phyloP scores from a whole-genome alignment of 2,113 vertebrate genomes.

The Lates calcarifer region DNA sequence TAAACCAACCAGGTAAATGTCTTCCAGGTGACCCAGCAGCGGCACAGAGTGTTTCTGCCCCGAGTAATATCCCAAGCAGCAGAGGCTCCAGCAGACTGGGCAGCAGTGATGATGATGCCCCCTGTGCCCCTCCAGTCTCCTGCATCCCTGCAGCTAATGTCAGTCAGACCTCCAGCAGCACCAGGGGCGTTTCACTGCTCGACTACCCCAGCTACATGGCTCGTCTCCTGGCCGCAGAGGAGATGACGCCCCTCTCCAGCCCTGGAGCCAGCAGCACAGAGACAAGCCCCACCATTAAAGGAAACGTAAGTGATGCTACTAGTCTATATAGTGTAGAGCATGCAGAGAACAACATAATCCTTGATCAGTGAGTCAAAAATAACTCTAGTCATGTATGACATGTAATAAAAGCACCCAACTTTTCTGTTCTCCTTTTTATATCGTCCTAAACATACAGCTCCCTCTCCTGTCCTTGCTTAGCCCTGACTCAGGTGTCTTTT shows the following conservation, averaged over 20 bases:
- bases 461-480: background rate
- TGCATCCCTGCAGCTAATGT: constrained; percentile 43
- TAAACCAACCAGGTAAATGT: background rate
- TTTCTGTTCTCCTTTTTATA: background rate
- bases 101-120: constrained; percentile 83
- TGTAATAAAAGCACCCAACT: background rate
- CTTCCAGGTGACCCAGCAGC: constrained; percentile 54
- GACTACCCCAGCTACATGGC: constrained; percentile 89
- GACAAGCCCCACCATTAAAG: constrained; percentile 78
- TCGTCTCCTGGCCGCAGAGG: constrained; percentile 72
- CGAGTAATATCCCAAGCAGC: constrained; percentile 41
- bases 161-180: constrained; percentile 63
- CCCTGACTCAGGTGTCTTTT: constrained; percentile 5
- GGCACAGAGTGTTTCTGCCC: constrained; percentile 10
- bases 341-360: background rate
- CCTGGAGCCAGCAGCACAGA: constrained; percentile 74
- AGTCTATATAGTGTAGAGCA: too few relatives aligned
- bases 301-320: constrained; percentile 68
- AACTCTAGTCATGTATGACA: background rate
- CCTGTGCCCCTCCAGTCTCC: constrained; percentile 55
- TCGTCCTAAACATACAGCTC: background rate
- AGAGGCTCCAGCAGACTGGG: constrained; percentile 75
- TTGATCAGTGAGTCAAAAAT: background rate
- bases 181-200: constrained; percentile 78
- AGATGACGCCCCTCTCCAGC: constrained; percentile 72